Evolutionary conservation across 2,113 vertebrate genomes (phyloP), one percentile per base, ranked within the genome.

Genomic region (Clarias macrocephalus): DNA sequence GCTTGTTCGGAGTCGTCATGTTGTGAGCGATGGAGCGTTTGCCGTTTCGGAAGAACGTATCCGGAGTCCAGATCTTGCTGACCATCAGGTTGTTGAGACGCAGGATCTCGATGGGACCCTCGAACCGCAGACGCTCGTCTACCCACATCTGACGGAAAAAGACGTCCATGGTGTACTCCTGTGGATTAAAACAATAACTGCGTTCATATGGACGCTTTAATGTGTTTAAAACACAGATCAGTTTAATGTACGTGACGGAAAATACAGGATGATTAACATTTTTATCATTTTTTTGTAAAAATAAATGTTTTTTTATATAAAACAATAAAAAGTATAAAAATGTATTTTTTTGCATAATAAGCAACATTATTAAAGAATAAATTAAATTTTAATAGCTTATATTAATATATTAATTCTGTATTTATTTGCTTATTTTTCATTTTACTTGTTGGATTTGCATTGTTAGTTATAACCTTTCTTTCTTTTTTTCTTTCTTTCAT

Each of bases 1-100:
- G 95, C 95, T 96, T 96, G 95, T 96, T 96, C 87, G 96, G 96
- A 83, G 95, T 96, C 90, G 96, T 96, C 96, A 96, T 96, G 95
- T 96, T 96, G 95, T 96, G 96, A 88, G 96, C 94, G 90, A 96
- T 96, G 89, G 96, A 96, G 90, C 95, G 94, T 93, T 96, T 96
- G 92, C 96, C 96, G 91, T 96, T 96, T 83, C 95, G 94, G 93
- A 96, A 96, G 91, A 96, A 96, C 6, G 96, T 96, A 93, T 96
- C 96, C 0, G 96, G 96, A 1, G 96, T 96, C 96, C 96, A 96
- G 91, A 96, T 96, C 88, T 96, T 96, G 93, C 95, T 96, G 94
- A 96, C 95, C 96, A 96, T 96, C 85, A 96, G 94, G 91, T 96
- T 96, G 92, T 96, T 96, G 83, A 96, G 94, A 77, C 96, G 94